Evolutionary conservation across 1,140 invertebrate genomes (phyloP).

Genomic region (Trichonephila inaurata): DNA sequence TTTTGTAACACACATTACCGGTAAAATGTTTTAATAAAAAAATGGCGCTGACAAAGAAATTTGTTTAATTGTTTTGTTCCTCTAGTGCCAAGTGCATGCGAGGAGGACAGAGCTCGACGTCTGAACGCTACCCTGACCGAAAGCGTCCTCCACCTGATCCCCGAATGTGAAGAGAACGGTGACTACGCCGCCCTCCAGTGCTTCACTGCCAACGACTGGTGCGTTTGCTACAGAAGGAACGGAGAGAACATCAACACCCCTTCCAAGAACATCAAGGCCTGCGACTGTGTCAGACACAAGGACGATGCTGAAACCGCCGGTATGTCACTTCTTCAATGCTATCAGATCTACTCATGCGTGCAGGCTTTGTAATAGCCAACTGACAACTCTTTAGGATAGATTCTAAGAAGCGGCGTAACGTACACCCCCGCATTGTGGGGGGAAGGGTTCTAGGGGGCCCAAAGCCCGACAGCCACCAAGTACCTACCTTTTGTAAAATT

Average conservation of each 20-base stretch:
- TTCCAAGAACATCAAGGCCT: conserved; percentile 74
- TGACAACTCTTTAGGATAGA: too few species aligned
- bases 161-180: conserved; percentile 76
- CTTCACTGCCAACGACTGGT: conserved; percentile 73
- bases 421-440: too few species aligned
- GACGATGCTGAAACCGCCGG: conserved; percentile 65
- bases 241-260: conserved; percentile 72
- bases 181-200: conserved; percentile 77
- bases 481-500: too few species aligned
- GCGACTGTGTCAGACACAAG: conserved; percentile 66
- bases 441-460: too few species aligned
- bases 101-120: conserved; percentile 57
- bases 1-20: too few species aligned
- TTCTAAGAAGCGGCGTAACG: too few species aligned
- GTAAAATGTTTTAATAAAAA: too few species aligned
- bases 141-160: conserved; percentile 68
- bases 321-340: neutral
- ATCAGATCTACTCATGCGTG: neutral
- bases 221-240: conserved; percentile 77
- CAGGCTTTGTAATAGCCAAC: too few species aligned
- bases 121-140: conserved; percentile 70
- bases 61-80: too few species aligned
- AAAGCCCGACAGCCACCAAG: too few species aligned
- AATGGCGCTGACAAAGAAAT: too few species aligned
- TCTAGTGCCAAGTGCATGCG: conserved; percentile 29